Conservation (phyloP, 2,113 vertebrate genomes). For the Tragelaphus strepsiceros region DNA sequence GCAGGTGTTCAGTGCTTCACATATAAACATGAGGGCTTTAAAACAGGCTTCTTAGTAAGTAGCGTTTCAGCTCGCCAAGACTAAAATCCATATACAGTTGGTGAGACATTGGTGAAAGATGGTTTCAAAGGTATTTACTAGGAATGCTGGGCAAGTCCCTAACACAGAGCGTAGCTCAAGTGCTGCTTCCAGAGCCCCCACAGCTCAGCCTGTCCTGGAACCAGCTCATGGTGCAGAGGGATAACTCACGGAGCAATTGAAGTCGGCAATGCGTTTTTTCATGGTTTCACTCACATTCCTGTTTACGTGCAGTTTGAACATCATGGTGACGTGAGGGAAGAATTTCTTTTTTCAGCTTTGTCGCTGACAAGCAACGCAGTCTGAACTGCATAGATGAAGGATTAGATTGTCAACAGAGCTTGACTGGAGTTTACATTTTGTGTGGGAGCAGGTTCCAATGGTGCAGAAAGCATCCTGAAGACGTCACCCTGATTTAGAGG, state of each 20-base stretch:
- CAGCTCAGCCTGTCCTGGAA: neutral
- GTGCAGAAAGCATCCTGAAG: neutral
- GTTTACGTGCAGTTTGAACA: neutral
- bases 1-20: constrained; percentile 5
- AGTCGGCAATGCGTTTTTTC: neutral
- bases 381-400: neutral
- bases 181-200: neutral
- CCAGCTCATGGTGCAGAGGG: neutral
- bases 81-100: neutral
- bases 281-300: neutral
- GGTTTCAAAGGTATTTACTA: neutral
- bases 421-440: neutral
- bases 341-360: neutral
- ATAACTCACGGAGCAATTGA: neutral
- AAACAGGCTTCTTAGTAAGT: neutral
- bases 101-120: neutral
- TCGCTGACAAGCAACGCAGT: neutral
- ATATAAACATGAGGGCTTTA: neutral
- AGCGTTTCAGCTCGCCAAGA: neutral
- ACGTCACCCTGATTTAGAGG: neutral
- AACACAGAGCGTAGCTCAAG: neutral
- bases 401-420: neutral
- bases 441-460: neutral
- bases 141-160: neutral
- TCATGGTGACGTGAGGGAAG: neutral